Base-by-base conservation (phyloP, 2,888 invertebrate species). In the Synanthedon myopaeformis region DNA sequence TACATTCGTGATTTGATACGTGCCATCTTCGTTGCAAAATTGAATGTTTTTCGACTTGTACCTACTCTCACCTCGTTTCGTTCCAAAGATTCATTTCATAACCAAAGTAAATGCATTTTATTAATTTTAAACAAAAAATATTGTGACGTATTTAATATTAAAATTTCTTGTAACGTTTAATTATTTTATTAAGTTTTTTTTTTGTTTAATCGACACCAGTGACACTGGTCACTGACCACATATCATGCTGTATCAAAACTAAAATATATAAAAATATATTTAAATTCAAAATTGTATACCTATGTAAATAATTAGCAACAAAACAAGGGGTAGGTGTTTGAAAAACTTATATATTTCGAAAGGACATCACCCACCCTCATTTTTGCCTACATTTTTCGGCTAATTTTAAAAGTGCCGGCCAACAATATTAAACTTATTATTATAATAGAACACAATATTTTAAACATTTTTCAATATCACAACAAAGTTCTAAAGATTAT, bases 11-110 rank as follows among this genome's bases (percentile, higher is more conserved):
- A 68, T 67, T 55, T 53, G 54, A 56, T 51, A 58, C 61, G 69
- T 71, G 72, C 70, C 71, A 71, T 71, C 51, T 56, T 48, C 55
- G 54, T 45, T 45, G 45, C 45, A 14, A 45, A 45, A 54, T 54
- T 57, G 54, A 49, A 56, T 60, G 55, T 56, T 60, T 65, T 54
- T 42, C 45, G 58, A 56, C 49, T 61, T 61, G 59, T 51, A 23
- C 5, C 23, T 35, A 58, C 52, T 56, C 48, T 57, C 61, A 67
- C 70, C 69, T 73, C 70, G 60, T 57, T 56, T 58, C 60, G 53
- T 58, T 61, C 73, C 73, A 73, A 72, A 73, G 72, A 71, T 57
- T 60, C 49, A 58, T 55, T 65, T 55, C 54, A 54, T 61, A 57
- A 63, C 73, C 73, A 73, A 72, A 72, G 72, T 60, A 59, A 60